Evolutionary conservation across 2,797 vertebrate genomes (phyloP).

Genomic region (Oryzias sinensis): DNA sequence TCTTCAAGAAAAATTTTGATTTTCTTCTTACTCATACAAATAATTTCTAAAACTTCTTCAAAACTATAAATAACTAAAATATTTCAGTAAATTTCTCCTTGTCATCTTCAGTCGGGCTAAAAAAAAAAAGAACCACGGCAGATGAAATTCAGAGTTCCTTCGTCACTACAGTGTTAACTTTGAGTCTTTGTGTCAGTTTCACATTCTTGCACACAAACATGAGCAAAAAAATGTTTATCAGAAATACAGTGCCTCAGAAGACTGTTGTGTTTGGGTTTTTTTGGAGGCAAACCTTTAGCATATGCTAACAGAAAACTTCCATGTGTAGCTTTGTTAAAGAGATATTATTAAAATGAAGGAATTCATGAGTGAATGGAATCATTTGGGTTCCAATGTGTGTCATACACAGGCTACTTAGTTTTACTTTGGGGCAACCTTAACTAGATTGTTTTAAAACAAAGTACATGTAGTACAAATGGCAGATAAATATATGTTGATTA

Average conservation of each 20-base stretch:
- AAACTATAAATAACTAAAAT: conserved; percentile 71
- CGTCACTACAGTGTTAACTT: conserved; percentile 23
- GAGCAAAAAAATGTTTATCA: conserved; percentile 11
- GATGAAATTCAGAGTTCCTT: conserved; percentile 30
- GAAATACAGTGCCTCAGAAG: conserved; percentile 11
- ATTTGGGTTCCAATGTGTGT: no score
- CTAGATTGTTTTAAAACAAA: conserved; percentile 7
- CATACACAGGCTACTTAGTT: no score
- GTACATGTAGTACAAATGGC: background rate
- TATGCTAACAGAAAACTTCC: conserved; percentile 56
- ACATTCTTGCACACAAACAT: conserved; percentile 2
- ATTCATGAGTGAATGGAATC: no score
- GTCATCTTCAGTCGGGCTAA: conserved; percentile 42
- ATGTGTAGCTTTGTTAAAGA: background rate
- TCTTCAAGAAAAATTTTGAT: conserved; percentile 46
- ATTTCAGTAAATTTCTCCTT: conserved; percentile 41
- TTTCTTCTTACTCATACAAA: conserved; percentile 49
- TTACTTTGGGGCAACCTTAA: background rate
- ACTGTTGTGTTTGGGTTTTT: conserved; percentile 6
- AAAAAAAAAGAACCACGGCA: conserved; percentile 33
- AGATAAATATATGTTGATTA: conserved; percentile 3
- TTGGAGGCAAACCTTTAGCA: conserved; percentile 46
- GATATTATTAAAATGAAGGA: no score
- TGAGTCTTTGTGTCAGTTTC: conserved; percentile 18
- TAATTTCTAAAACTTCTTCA: conserved; percentile 58